A percentile compares a stretch with the other conserved stretches of the same genome.
Conservation (phyloP, 2,888 invertebrate genomes). For the Mylabris sibirica region DNA sequence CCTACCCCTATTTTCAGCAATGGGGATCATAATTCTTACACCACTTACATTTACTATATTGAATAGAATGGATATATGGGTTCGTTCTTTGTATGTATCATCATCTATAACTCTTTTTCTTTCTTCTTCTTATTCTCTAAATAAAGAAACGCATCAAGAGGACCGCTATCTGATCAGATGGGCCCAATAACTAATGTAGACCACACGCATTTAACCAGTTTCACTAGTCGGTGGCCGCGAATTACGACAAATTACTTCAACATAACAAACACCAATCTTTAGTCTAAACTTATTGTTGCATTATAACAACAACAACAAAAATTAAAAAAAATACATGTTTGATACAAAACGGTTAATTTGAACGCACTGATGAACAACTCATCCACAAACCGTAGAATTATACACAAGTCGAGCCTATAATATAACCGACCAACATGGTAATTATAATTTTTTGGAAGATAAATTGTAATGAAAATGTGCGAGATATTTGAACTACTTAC, state of each 20-base stretch:
- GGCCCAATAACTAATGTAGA: constrained; percentile 45
- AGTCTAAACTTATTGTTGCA: constrained; percentile 40
- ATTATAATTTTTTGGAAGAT: neutral
- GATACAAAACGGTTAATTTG: neutral
- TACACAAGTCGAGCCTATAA: neutral
- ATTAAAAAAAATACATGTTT: neutral
- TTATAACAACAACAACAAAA: constrained; percentile 44
- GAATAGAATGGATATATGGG: neutral
- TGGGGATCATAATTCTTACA: constrained; percentile 57
- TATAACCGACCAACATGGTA: neutral
- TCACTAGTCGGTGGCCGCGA: constrained; percentile 53
- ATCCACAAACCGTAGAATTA: neutral
- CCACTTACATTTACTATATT: constrained; percentile 50
- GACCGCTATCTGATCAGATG: constrained; percentile 34
- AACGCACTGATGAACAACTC: neutral
- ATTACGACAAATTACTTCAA: constrained; percentile 55
- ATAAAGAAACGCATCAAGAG: constrained; percentile 26
- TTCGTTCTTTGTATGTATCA: neutral
- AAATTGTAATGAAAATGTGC: neutral
- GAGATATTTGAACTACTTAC: neutral
- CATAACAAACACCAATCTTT: constrained; percentile 12
- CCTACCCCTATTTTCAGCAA: constrained; percentile 60
- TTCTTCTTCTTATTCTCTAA: too few relatives aligned
- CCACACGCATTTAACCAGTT: constrained; percentile 53
- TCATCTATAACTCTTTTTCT: constrained; percentile 5